A percentile compares a stretch with the other conserved stretches of the same genome.
phyloP scores from a whole-genome alignment of 30 jellyfish, hydroid and myxozoan genomes.

The Hydractinia symbiolongicarpus region DNA sequence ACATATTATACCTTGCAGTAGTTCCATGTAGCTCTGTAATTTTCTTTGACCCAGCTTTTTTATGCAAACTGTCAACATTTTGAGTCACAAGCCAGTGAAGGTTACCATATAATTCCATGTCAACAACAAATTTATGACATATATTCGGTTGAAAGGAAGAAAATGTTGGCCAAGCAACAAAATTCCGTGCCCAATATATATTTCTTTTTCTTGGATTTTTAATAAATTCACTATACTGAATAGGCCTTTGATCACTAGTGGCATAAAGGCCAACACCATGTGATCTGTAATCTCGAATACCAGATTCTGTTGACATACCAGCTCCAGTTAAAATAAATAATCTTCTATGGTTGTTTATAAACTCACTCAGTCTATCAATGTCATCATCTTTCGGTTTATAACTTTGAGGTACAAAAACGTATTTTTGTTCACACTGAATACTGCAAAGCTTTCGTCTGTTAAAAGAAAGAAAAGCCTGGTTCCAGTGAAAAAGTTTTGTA shows the following conservation, averaged over 20 bases:
- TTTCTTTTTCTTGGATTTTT: conserved; percentile 51
- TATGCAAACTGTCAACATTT: conserved; percentile 87
- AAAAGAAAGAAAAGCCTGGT: no score
- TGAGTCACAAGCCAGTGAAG: conserved; percentile 96
- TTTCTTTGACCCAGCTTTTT: conserved; percentile 62
- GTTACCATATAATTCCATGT: conserved; percentile 61
- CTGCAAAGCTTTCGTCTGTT: no score
- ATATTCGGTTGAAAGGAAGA: conserved; percentile 57
- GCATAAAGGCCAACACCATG: conserved; percentile 78
- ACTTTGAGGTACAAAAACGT: conserved; percentile 30
- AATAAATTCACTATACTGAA: conserved; percentile 54
- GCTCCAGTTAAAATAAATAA: conserved; percentile 86
- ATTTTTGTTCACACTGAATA: background rate
- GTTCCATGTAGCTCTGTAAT: conserved; percentile 94
- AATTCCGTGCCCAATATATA: conserved; percentile 89
- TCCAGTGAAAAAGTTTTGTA: no score
- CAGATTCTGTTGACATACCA: conserved; percentile 87
- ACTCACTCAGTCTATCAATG: conserved; percentile 26
- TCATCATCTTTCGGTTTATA: conserved; percentile 8
- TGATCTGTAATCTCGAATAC: conserved; percentile 85
- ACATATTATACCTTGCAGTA: conserved; percentile 47
- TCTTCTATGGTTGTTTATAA: conserved; percentile 35
- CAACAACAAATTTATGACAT: conserved; percentile 46
- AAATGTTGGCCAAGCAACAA: conserved; percentile 86
- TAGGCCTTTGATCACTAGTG: conserved; percentile 57